phyloP scores from a whole-genome alignment of 92 coral and sea anemone species.

The Porites divaricata region DNA sequence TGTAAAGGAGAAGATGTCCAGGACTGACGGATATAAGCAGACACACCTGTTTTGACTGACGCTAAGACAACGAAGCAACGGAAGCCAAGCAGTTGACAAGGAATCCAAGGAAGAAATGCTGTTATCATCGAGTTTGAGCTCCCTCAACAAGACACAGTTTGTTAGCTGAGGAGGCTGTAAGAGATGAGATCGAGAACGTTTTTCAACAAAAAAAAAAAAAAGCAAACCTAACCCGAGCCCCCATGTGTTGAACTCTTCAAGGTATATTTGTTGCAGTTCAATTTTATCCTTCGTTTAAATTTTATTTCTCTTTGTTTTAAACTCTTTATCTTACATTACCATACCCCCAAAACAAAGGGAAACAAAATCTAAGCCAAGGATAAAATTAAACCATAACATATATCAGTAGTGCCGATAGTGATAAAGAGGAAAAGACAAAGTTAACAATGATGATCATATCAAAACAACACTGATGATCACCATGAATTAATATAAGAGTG shows the following conservation, averaged over 20 bases:
- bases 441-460: background rate
- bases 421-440: background rate
- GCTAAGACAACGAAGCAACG: slow-evolving; percentile 75
- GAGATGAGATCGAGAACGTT: background rate
- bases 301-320: too few relatives aligned
- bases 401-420: background rate
- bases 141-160: slow-evolving; percentile 85
- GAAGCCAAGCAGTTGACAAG: slow-evolving; percentile 84
- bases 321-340: too few relatives aligned
- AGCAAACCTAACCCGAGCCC: background rate
- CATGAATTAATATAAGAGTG: too few relatives aligned
- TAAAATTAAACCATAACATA: too few relatives aligned
- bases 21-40: background rate
- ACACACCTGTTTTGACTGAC: slow-evolving; percentile 90
- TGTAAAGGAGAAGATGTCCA: too few relatives aligned
- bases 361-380: too few relatives aligned
- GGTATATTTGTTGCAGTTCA: too few relatives aligned
- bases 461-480: too few relatives aligned
- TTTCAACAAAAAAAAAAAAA: background rate
- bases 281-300: too few relatives aligned
- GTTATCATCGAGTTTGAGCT: slow-evolving; percentile 83
- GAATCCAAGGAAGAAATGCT: slow-evolving; percentile 86
- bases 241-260: too few relatives aligned
- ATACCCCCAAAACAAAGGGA: too few relatives aligned
- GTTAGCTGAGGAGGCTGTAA: slow-evolving; percentile 80